Evolutionary conservation across 2,113 vertebrate species (phyloP), one percentile per base, ranked within the genome.

Genomic region (Thunnus maccoyii): DNA sequence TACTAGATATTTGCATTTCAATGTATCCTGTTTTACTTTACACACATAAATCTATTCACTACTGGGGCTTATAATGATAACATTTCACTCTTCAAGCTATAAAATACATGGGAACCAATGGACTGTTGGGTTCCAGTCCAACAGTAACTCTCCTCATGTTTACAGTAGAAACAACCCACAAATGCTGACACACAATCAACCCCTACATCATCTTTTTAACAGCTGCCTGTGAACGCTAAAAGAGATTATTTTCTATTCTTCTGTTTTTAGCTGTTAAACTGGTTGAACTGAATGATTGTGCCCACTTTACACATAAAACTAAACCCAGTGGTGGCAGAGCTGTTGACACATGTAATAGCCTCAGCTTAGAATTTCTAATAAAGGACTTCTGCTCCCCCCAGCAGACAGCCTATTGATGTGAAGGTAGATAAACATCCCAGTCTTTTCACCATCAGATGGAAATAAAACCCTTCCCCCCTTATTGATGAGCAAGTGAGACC

Each of bases 401-500:
- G 56, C 76, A 91, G 85, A 88, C 68, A 83, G 66, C 74, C 84
- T 80, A 91, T 83, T 91, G 89, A 90, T 62, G 86, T 77, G 84
- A 89, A 89, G 86, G 79, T 80, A 93, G 91, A 94, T 91, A 92
- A 93, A 92, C 93, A 93, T 92, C 88, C 86, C 86, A 47, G 85
- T 78, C 86, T 83, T 90, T 92, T 88, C 87, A 94, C 86, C 91
- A 93, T 87, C 86, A 83, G 83, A 88, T 93, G 84, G 84, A 93
- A 94, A 93, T 94, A 93, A 93, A 93, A 89, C 87, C 83, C 91
- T 65, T 68, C 86, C 93, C 94, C 93, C 89, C 86, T 91, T 92
- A 91, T 93, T 93, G 94, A 94, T 92, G 92, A 93, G 88, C 89
- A 82, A 92, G 82, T 88, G 88, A 91, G 90, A 94, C 90, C 90